Evolutionary conservation across 2,888 invertebrate genomes (phyloP).

Genomic region (Brachypterus glaber): DNA sequence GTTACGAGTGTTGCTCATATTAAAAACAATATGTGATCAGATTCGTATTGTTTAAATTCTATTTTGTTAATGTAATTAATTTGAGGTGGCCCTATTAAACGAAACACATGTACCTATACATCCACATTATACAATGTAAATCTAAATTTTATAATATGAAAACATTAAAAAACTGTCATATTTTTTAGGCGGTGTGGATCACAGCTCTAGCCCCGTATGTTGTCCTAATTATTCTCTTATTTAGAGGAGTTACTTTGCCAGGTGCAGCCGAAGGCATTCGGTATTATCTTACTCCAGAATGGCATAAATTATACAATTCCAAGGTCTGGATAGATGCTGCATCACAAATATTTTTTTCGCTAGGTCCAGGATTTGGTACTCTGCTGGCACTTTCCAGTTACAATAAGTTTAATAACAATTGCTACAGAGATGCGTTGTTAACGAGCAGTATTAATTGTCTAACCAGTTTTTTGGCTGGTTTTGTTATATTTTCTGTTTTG

Average conservation of each 20-base stretch:
- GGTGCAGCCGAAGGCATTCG: slow-evolving; percentile 78
- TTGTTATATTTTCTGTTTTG: slow-evolving; percentile 88
- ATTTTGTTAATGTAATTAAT: too few species aligned
- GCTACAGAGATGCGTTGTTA: slow-evolving; percentile 61
- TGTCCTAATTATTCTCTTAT: slow-evolving; percentile 75
- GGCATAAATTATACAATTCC: slow-evolving; percentile 70
- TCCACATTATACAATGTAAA: too few species aligned
- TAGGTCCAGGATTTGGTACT: slow-evolving; percentile 89
- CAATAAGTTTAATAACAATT: slow-evolving; percentile 87
- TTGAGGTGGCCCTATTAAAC: too few species aligned
- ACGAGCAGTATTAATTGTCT: slow-evolving; percentile 86
- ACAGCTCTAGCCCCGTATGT: slow-evolving; percentile 90
- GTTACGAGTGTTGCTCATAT: too few species aligned
- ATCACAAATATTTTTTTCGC: slow-evolving; percentile 87
- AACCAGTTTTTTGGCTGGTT: slow-evolving; percentile 87
- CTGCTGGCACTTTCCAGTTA: slow-evolving; percentile 84
- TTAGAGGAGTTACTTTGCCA: slow-evolving; percentile 75
- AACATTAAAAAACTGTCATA: too few species aligned
- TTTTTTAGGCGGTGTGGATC: slow-evolving; percentile 89
- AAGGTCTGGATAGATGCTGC: slow-evolving; percentile 87
- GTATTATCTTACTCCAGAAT: slow-evolving; percentile 83
- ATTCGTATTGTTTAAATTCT: too few species aligned
- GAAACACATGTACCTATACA: too few species aligned
- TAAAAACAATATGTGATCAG: too few species aligned
- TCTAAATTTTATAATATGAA: too few species aligned